These are phyloP conservation scores for Nematolebias whitei DNA, from an alignment of 2,113 vertebrate genomes.

Conservation along the genomic window DNA sequence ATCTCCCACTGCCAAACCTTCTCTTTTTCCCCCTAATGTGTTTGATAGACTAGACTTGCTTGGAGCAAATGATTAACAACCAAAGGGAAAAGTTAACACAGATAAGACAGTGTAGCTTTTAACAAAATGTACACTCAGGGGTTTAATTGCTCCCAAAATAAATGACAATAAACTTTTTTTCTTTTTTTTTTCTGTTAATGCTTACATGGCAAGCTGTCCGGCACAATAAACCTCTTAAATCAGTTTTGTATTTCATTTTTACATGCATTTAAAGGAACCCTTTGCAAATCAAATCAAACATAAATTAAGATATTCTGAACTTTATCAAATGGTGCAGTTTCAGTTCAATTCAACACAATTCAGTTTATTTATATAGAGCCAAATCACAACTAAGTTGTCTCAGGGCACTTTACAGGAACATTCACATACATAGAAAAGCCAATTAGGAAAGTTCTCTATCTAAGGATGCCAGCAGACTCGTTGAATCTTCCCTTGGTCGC, in stretches of 20 bases:
- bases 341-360: no score
- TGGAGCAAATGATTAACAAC: slow-evolving; percentile 68
- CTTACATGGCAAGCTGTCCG: neutral
- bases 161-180: slow-evolving; percentile 16
- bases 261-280: neutral
- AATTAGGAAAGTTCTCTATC: no score
- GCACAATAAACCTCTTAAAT: slow-evolving; percentile 13
- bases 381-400: no score
- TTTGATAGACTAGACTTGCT: slow-evolving; percentile 62
- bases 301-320: no score
- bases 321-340: no score
- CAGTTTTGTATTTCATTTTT: slow-evolving; percentile 20
- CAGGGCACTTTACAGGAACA: no score
- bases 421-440: no score
- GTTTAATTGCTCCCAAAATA: slow-evolving; percentile 15
- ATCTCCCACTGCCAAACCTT: slow-evolving; percentile 57
- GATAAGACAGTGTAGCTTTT: slow-evolving; percentile 48
- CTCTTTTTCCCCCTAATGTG: slow-evolving; percentile 40
- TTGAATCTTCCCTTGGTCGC: no score
- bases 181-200: slow-evolving; percentile 1
- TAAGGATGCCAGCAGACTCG: no score
- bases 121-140: slow-evolving; percentile 40
- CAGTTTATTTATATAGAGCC: no score
- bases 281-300: no score
- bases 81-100: slow-evolving; percentile 58